Evolutionary conservation across 1,140 invertebrate genomes (phyloP).

Genomic region (Phortica variegata): DNA sequence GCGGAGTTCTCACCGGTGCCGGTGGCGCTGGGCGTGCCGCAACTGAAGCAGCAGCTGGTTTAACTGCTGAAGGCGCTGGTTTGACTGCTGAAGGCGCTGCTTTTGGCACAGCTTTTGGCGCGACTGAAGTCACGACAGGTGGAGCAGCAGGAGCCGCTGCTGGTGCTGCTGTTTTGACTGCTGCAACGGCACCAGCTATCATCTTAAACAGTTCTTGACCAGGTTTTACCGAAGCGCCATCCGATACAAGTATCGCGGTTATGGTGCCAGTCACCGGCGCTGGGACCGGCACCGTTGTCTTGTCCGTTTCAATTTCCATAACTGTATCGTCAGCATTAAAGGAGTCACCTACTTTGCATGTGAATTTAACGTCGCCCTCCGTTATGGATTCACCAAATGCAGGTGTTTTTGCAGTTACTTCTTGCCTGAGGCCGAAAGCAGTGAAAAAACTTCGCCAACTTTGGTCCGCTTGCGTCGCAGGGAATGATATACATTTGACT

Average conservation of each 20-base stretch:
- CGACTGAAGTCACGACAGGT: too few species aligned
- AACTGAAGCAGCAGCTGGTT: slow-evolving; percentile 60
- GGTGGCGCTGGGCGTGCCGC: slow-evolving; percentile 78
- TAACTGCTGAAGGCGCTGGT: slow-evolving; percentile 49
- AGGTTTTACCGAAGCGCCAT: slow-evolving; percentile 88
- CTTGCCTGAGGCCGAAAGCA: slow-evolving; percentile 47
- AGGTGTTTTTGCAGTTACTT: slow-evolving; percentile 78
- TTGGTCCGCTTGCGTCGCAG: slow-evolving; percentile 9
- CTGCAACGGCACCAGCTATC: slow-evolving; percentile 61
- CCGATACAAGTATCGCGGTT: slow-evolving; percentile 80
- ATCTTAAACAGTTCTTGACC: slow-evolving; percentile 82
- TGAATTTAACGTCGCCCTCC: slow-evolving; percentile 93
- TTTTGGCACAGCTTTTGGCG: slow-evolving; percentile 58
- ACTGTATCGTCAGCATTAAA: slow-evolving; percentile 93
- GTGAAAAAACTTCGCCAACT: slow-evolving; percentile 45
- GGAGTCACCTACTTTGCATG: slow-evolving; percentile 83
- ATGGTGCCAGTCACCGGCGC: slow-evolving; percentile 84
- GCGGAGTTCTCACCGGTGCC: too few species aligned
- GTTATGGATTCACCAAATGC: slow-evolving; percentile 96
- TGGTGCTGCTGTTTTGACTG: slow-evolving; percentile 58
- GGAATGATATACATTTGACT: too few species aligned
- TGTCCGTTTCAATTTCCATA: slow-evolving; percentile 98
- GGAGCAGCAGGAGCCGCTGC: slow-evolving; percentile 57
- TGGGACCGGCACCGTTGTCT: slow-evolving; percentile 92
- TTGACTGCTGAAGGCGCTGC: slow-evolving; percentile 58